Evolutionary conservation across 2,113 vertebrate genomes (phyloP).

Genomic region (Pterocles burchelli): DNA sequence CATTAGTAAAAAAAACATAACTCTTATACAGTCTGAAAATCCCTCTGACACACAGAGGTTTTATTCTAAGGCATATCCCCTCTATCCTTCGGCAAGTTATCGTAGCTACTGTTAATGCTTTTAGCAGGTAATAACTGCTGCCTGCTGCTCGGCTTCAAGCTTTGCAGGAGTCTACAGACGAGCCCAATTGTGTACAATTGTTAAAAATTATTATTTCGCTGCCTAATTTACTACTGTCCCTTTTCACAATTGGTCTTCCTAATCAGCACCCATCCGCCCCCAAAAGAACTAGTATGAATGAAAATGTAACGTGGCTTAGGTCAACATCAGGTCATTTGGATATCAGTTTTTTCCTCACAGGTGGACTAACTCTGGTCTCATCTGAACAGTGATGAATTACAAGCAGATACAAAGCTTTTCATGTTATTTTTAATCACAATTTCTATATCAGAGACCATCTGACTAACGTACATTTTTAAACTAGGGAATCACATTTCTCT

Average conservation of each 20-base stretch:
- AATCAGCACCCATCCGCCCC: not conserved
- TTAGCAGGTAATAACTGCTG: slow-evolving; percentile 61
- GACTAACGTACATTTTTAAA: not conserved
- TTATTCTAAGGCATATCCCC: slow-evolving; percentile 61
- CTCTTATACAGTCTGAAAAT: slow-evolving; percentile 69
- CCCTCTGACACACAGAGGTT: slow-evolving; percentile 69
- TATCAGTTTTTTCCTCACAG: not conserved
- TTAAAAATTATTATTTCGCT: slow-evolving; percentile 32
- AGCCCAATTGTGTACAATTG: not conserved
- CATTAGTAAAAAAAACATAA: slow-evolving; percentile 78
- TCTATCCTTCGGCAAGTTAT: slow-evolving; percentile 43
- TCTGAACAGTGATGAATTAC: not conserved
- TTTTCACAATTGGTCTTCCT: not conserved
- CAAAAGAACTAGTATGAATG: not conserved
- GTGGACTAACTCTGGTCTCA: not conserved
- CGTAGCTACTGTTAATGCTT: slow-evolving; percentile 65
- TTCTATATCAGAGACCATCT: not conserved
- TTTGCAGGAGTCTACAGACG: not conserved
- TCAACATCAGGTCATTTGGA: not conserved
- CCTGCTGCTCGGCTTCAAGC: slow-evolving; percentile 20
- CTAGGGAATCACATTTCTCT: not conserved
- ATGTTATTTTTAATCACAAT: not conserved
- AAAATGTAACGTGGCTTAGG: not conserved
- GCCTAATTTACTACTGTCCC: not conserved
- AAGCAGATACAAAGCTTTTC: not conserved